phyloP scores from a whole-genome alignment of 1,140 invertebrate genomes.

The Cyphomyrmex costatus region DNA sequence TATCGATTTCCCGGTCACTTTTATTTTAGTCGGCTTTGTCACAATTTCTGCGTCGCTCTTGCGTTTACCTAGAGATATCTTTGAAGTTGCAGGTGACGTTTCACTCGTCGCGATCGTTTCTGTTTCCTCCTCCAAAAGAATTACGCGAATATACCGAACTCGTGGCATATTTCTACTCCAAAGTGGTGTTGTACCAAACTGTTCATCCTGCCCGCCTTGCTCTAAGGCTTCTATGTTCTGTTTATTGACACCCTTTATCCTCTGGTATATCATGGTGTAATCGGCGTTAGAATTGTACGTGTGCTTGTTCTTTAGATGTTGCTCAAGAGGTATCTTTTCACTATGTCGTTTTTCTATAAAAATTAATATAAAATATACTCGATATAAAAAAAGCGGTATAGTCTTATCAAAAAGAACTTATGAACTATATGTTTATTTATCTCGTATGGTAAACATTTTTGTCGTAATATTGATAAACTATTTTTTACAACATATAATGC shows the following conservation, averaged over 20 bases:
- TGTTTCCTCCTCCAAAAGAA: constrained; percentile 77
- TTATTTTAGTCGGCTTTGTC: constrained; percentile 76
- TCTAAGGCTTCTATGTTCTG: constrained; percentile 62
- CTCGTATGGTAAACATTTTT: no score
- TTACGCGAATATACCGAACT: constrained; percentile 88
- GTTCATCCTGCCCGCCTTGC: constrained; percentile 79
- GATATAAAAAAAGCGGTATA: no score
- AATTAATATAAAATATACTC: no score
- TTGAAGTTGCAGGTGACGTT: constrained; percentile 12
- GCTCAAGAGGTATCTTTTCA: constrained; percentile 87
- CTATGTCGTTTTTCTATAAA: no score
- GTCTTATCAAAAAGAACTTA: no score
- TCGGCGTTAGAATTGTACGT: constrained; percentile 79
- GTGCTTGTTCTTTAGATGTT: constrained; percentile 88
- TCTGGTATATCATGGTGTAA: constrained; percentile 79
- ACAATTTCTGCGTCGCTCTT: constrained; percentile 76
- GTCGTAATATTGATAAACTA: no score
- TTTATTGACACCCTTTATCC: constrained; percentile 82
- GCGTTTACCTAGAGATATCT: constrained; percentile 67
- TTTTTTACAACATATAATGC: no score
- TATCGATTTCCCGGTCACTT: constrained; percentile 65
- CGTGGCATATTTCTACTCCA: constrained; percentile 88
- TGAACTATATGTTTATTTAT: no score
- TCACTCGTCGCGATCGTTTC: constrained; percentile 48
- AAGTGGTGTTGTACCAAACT: constrained; percentile 88